These are phyloP conservation scores for Neoniphon sammara DNA, from an alignment of 2,797 vertebrate genomes.

Conservation along the genomic window DNA sequence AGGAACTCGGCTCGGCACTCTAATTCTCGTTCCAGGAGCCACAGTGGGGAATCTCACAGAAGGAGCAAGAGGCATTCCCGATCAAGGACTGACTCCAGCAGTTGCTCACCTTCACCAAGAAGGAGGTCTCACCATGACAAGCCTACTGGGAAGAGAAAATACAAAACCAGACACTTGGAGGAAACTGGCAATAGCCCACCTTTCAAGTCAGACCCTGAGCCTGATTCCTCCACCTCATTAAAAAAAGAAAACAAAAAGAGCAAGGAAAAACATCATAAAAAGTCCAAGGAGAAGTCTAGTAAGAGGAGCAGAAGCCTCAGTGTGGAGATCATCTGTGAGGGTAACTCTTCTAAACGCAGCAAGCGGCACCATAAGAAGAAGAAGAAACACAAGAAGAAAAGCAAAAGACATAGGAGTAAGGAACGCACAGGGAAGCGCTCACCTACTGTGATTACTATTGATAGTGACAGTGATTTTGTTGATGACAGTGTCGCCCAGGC, in stretches of 20 bases:
- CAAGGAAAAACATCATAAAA: slow-evolving; percentile 77
- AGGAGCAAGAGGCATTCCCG: slow-evolving; percentile 51
- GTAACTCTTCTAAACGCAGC: slow-evolving; percentile 75
- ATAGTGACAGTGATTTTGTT: slow-evolving; percentile 74
- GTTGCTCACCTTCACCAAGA: slow-evolving; percentile 60
- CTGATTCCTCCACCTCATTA: not conserved
- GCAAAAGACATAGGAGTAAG: slow-evolving; percentile 80
- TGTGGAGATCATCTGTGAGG: slow-evolving; percentile 87
- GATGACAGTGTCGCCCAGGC: slow-evolving; percentile 28
- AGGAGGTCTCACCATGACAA: slow-evolving; percentile 67
- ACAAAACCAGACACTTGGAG: slow-evolving; percentile 93
- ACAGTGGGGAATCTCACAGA: slow-evolving; percentile 54
- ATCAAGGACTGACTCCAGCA: slow-evolving; percentile 69
- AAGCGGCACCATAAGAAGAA: slow-evolving; percentile 90
- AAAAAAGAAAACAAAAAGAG: slow-evolving; percentile 79
- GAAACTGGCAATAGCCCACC: slow-evolving; percentile 54
- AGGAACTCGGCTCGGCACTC: slow-evolving; percentile 43
- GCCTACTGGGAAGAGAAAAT: slow-evolving; percentile 91
- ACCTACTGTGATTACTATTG: slow-evolving; percentile 86
- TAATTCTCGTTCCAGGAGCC: slow-evolving; percentile 61
- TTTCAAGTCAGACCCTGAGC: slow-evolving; percentile 43
- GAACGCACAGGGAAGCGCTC: slow-evolving; percentile 66
- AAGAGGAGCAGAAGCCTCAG: slow-evolving; percentile 86
- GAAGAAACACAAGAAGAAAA: slow-evolving; percentile 93
- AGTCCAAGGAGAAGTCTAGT: slow-evolving; percentile 79